phyloP scores from a whole-genome alignment of 2,888 invertebrate species.

The Ctenicera cuprea region DNA sequence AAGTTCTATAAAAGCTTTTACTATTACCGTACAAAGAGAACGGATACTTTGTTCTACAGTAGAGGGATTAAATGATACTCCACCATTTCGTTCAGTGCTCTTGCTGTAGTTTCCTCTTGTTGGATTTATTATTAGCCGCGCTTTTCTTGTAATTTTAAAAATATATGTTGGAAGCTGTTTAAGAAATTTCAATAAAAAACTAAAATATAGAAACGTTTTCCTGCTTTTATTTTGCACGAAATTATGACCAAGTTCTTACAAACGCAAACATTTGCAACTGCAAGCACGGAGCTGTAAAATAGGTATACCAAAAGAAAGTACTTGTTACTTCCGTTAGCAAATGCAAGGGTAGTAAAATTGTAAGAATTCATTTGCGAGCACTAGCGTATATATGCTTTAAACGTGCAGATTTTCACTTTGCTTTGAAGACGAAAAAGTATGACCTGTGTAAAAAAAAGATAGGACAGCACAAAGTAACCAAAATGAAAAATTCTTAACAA shows the following conservation, averaged over 20 bases:
- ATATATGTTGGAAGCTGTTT: too few species aligned
- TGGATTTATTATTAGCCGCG: background rate
- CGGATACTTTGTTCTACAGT: conserved; percentile 9
- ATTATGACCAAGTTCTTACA: background rate
- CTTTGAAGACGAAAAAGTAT: background rate
- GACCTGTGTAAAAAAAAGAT: background rate
- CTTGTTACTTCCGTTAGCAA: conserved; percentile 31
- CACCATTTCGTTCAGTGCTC: background rate
- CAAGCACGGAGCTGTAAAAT: conserved; percentile 12
- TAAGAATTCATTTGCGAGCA: conserved; percentile 20
- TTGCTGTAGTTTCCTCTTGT: too few species aligned
- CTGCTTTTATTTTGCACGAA: conserved; percentile 6
- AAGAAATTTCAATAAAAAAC: background rate
- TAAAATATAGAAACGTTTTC: background rate
- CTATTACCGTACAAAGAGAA: conserved; percentile 17
- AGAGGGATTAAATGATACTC: conserved; percentile 10
- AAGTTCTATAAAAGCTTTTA: conserved; percentile 19
- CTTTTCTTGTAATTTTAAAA: background rate
- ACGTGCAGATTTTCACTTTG: background rate
- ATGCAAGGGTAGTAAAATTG: conserved; percentile 20
- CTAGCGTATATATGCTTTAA: background rate
- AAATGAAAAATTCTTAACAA: background rate
- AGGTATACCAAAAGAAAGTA: conserved; percentile 25
- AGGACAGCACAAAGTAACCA: background rate
- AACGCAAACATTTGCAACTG: conserved; percentile 15